A percentile compares a stretch with the other conserved stretches of the same genome.
These are phyloP conservation scores for Liasis olivaceus DNA, from an alignment of 2,797 vertebrate genomes.

Conservation along the genomic window DNA sequence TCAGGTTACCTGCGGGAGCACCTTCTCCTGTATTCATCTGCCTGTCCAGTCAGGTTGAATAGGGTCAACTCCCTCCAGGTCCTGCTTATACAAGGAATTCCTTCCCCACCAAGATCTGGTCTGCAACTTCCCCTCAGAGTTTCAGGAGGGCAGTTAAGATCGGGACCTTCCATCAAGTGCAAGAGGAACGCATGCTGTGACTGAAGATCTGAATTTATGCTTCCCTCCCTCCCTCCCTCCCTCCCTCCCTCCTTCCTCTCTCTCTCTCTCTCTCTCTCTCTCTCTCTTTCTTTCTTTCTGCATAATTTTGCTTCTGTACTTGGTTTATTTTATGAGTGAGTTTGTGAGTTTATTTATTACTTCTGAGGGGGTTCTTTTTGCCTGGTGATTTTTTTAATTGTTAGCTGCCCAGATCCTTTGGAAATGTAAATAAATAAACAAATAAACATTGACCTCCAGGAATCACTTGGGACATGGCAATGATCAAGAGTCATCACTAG, in stretches of 20 bases:
- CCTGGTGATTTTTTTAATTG: neutral
- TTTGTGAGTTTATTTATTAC: neutral
- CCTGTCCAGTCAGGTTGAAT: too few species aligned
- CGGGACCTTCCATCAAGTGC: neutral
- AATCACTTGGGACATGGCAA: neutral
- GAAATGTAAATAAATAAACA: neutral
- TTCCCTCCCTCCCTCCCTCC: neutral
- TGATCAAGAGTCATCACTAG: neutral
- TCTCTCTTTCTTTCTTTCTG: neutral
- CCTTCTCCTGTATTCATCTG: too few species aligned
- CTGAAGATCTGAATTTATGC: neutral
- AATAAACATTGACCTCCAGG: neutral
- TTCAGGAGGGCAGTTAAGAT: neutral
- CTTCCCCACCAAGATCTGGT: neutral
- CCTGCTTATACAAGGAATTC: neutral
- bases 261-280: too few species aligned
- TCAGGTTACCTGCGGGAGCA: too few species aligned
- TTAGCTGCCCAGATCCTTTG: neutral
- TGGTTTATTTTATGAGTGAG: neutral
- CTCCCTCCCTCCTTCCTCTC: too few species aligned
- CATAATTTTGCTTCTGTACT: neutral
- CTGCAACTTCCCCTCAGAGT: neutral
- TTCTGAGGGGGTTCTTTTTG: neutral
- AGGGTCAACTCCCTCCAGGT: too few species aligned
- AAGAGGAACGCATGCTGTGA: neutral